Conservation (phyloP, 2,888 invertebrate species). For the Mellilla xanthometata region DNA sequence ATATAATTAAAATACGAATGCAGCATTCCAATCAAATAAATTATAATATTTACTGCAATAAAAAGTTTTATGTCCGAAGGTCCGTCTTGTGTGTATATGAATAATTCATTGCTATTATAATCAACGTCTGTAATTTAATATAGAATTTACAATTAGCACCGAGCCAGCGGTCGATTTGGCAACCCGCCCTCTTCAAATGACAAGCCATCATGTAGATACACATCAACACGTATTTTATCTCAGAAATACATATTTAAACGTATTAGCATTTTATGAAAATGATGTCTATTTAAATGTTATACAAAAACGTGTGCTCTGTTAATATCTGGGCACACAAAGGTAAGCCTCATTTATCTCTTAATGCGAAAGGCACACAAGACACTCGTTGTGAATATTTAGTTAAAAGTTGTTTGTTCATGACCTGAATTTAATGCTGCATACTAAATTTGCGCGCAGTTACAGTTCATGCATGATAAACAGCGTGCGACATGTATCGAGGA, state of each 20-base stretch:
- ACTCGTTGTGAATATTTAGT: conserved; percentile 56
- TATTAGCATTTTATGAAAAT: conserved; percentile 14
- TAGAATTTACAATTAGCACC: conserved; percentile 46
- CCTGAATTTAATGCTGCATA: conserved; percentile 63
- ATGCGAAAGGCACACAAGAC: conserved; percentile 29
- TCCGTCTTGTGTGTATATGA: conserved; percentile 40
- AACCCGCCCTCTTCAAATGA: conserved; percentile 28
- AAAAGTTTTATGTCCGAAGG: conserved; percentile 32
- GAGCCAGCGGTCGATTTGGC: conserved; percentile 29
- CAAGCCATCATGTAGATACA: conserved; percentile 25
- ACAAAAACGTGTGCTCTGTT: conserved; percentile 16
- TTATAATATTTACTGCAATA: conserved; percentile 24
- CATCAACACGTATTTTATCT: conserved; percentile 20
- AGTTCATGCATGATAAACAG: conserved; percentile 52
- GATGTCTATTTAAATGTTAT: conserved; percentile 4
- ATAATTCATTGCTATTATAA: conserved; percentile 43
- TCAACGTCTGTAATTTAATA: conserved; percentile 45
- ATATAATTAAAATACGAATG: conserved; percentile 20
- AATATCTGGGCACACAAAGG: conserved; percentile 20
- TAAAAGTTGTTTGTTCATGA: conserved; percentile 64
- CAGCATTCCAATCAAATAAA: conserved; percentile 21
- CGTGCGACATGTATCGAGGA: conserved; percentile 30
- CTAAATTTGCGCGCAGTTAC: conserved; percentile 51
- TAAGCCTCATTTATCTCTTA: conserved; percentile 21
- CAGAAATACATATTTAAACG: conserved; percentile 3